Evolutionary conservation across 2,797 vertebrate species (phyloP).

Genomic region (Notolepis coatsorum): DNA sequence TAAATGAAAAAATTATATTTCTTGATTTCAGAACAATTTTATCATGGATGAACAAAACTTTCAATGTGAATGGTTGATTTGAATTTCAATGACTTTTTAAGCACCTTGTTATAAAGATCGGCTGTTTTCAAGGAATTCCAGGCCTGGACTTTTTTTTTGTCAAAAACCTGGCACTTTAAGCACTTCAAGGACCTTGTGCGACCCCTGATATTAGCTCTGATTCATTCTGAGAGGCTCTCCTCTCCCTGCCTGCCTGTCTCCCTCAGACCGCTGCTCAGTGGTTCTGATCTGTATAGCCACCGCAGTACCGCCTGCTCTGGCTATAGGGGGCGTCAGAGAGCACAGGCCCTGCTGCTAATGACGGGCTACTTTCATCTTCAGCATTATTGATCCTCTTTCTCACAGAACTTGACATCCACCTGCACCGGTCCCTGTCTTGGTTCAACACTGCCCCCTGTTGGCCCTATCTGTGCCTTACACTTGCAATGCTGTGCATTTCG

Average conservation of each 20-base stretch:
- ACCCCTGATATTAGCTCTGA: too few relatives aligned
- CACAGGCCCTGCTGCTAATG: constrained; percentile 22
- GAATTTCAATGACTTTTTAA: too few relatives aligned
- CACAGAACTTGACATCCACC: constrained; percentile 3
- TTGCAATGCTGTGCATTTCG: not conserved
- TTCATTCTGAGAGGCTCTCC: not conserved
- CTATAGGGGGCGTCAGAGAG: constrained; percentile 25
- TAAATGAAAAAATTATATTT: too few relatives aligned
- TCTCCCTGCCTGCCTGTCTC: constrained; percentile 23
- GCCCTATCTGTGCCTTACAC: not conserved
- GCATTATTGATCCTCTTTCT: constrained; percentile 26
- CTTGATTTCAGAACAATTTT: too few relatives aligned
- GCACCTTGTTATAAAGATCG: too few relatives aligned
- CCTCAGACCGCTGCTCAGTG: constrained; percentile 7
- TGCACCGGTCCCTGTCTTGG: constrained; percentile 15
- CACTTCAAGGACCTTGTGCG: too few relatives aligned
- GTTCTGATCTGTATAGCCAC: not conserved
- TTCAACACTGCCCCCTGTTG: constrained; percentile 71
- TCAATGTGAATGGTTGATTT: too few relatives aligned
- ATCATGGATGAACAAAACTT: too few relatives aligned
- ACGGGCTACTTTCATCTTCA: constrained; percentile 3
- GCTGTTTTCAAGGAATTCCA: too few relatives aligned
- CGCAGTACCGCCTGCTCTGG: not conserved
- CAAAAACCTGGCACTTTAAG: too few relatives aligned
- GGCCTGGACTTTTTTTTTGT: too few relatives aligned